Evolutionary conservation across 2,888 invertebrate genomes (phyloP).

Genomic region (Torymus tubicola): DNA sequence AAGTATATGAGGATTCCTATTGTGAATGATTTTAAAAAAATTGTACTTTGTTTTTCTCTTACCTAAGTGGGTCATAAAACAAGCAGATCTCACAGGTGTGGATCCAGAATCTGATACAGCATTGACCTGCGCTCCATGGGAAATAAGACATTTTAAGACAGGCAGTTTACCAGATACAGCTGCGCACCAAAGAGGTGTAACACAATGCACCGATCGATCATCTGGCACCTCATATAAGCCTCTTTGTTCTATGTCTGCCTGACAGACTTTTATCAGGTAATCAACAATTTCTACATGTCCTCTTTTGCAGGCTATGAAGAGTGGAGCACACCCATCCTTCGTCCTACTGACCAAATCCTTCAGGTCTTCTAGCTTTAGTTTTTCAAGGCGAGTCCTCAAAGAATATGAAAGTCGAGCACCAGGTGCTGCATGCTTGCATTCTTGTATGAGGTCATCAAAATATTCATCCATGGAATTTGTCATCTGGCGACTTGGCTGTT

Average conservation of each 20-base stretch:
- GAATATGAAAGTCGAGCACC: constrained; percentile 82
- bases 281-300: constrained; percentile 91
- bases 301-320: constrained; percentile 87
- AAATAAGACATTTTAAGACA: constrained; percentile 87
- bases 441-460: constrained; percentile 82
- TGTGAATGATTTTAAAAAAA: background rate
- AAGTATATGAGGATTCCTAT: background rate
- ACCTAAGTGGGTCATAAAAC: constrained; percentile 93
- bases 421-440: constrained; percentile 83
- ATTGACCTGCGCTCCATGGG: constrained; percentile 90
- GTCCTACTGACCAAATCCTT: constrained; percentile 83
- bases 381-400: constrained; percentile 79
- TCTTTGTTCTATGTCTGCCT: constrained; percentile 90
- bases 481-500: constrained; percentile 28
- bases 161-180: constrained; percentile 89
- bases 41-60: constrained; percentile 71
- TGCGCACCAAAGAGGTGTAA: constrained; percentile 95
- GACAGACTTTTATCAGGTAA: constrained; percentile 89
- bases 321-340: constrained; percentile 87
- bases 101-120: constrained; percentile 92
- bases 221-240: constrained; percentile 91
- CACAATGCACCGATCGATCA: constrained; percentile 87
- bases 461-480: constrained; percentile 75
- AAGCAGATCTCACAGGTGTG: constrained; percentile 92
- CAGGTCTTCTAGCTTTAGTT: constrained; percentile 80